phyloP scores from a whole-genome alignment of 2,113 vertebrate genomes.

The Vireo altiloquus region DNA sequence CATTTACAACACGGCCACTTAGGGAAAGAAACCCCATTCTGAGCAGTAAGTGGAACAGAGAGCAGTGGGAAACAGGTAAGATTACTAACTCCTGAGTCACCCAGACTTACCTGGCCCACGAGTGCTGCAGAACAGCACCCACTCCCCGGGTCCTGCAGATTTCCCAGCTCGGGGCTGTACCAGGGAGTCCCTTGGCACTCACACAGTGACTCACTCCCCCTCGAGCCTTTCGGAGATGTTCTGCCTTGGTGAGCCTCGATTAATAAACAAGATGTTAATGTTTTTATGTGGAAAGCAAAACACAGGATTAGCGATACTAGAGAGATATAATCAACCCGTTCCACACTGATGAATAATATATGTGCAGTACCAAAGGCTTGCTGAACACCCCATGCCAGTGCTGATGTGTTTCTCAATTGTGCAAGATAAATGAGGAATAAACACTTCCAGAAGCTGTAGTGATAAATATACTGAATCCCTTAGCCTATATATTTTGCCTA shows the following conservation, averaged over 20 bases:
- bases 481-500: background rate
- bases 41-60: background rate
- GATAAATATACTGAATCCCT: background rate
- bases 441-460: background rate
- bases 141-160: background rate
- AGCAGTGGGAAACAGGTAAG: background rate
- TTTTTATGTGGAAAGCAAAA: slow-evolving; percentile 30
- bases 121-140: background rate
- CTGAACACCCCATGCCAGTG: background rate
- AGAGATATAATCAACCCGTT: background rate
- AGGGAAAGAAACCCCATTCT: background rate
- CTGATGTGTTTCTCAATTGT: background rate
- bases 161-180: rapidly evolving
- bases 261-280: slow-evolving; percentile 35
- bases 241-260: background rate
- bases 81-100: background rate
- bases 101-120: background rate
- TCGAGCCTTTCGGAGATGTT: background rate
- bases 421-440: background rate
- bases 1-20: background rate
- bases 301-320: background rate
- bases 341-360: background rate
- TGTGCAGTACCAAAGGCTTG: background rate
- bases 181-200: background rate
- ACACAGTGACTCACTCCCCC: background rate